Percentiles rank a stretch among this genome's conserved stretches.
Conservation (phyloP, 2,797 vertebrate genomes). For the Gambusia yucatana region DNA sequence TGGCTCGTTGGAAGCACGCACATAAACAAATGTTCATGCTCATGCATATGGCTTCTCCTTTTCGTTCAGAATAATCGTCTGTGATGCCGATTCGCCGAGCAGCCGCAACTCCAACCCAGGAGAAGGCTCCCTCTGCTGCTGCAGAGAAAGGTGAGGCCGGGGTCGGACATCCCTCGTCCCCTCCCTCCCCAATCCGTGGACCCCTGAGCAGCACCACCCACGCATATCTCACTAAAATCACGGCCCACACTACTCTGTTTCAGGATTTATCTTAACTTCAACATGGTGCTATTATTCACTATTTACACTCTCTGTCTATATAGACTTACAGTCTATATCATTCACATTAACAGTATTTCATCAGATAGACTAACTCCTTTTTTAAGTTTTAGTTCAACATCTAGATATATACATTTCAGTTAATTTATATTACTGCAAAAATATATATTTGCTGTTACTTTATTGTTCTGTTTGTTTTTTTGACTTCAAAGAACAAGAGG, state of each 20-base stretch:
- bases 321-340: neutral
- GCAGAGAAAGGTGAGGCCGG: conserved; percentile 84
- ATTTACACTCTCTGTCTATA: neutral
- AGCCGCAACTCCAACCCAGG: conserved; percentile 87
- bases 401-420: neutral
- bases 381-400: neutral
- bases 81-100: conserved; percentile 94
- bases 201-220: conserved; percentile 36
- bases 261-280: neutral
- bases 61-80: conserved; percentile 43
- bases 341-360: neutral
- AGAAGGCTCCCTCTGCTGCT: conserved; percentile 86
- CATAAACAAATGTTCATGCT: neutral
- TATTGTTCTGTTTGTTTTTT: neutral
- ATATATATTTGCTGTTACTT: neutral
- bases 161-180: conserved; percentile 16
- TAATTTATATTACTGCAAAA: neutral
- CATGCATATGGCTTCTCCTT: neutral
- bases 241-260: neutral
- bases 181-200: neutral
- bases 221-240: neutral
- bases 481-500: conserved; percentile 82
- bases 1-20: conserved; percentile 21
- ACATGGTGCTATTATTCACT: neutral
- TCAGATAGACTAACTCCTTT: neutral